phyloP scores from a whole-genome alignment of 2,113 vertebrate species.

The Glaucomys volans region DNA sequence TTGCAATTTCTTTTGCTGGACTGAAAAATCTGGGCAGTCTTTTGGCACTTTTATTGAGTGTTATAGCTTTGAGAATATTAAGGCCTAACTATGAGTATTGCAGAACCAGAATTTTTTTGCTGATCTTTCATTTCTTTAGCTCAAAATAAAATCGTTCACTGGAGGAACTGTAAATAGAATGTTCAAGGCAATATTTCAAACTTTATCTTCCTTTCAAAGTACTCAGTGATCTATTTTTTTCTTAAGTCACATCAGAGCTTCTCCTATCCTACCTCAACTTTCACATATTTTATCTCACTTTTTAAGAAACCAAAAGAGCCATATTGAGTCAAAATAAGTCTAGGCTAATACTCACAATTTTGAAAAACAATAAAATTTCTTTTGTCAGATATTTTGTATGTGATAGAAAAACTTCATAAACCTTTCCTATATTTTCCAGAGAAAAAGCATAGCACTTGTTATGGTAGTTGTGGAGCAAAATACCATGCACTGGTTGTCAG shows the following conservation, averaged over 20 bases:
- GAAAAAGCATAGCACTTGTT: background rate
- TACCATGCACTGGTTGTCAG: background rate
- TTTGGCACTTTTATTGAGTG: slow-evolving; percentile 1
- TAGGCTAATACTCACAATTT: background rate
- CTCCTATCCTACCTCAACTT: background rate
- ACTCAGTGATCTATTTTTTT: background rate
- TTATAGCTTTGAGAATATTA: background rate
- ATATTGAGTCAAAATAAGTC: background rate
- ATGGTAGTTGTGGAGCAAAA: background rate
- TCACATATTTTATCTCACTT: slow-evolving; percentile 12
- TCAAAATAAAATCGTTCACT: slow-evolving; percentile 40
- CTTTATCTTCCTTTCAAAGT: slow-evolving; percentile 16
- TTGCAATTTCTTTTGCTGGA: background rate
- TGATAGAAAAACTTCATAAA: background rate
- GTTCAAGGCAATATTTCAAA: slow-evolving; percentile 3
- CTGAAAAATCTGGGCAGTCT: background rate
- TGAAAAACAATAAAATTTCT: background rate
- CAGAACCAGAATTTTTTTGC: background rate
- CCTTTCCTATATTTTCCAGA: background rate
- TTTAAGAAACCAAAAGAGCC: background rate
- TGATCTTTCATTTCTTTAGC: slow-evolving; percentile 15
- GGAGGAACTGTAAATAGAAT: background rate
- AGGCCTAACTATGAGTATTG: background rate
- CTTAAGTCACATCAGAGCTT: background rate
- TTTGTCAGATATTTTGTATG: background rate